Conservation (phyloP, 2,888 invertebrate genomes). For the Linnaemya vulpina region DNA sequence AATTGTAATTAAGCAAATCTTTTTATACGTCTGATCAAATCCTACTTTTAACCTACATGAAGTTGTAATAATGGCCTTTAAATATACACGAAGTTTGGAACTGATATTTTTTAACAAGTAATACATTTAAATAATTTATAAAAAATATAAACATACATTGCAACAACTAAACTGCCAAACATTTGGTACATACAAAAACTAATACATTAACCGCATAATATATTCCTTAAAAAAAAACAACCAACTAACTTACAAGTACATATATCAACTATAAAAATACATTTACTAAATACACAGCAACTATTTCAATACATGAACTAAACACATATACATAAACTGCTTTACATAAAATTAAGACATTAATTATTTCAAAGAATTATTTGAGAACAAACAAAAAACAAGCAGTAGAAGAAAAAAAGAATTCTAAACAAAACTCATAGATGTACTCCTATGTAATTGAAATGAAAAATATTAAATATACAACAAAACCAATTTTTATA, state of each 20-base stretch:
- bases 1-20: no score
- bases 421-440: constrained; percentile 34
- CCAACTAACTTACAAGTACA: neutral
- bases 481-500: constrained; percentile 49
- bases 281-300: constrained; percentile 7
- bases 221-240: constrained; percentile 23
- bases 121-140: neutral
- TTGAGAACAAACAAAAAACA: constrained; percentile 25
- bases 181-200: constrained; percentile 60
- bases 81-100: no score
- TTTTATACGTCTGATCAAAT: no score
- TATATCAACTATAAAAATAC: constrained; percentile 55
- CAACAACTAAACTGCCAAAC: constrained; percentile 63
- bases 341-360: constrained; percentile 19
- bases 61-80: no score
- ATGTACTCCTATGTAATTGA: constrained; percentile 53
- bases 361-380: constrained; percentile 34
- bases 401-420: constrained; percentile 11
- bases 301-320: constrained; percentile 51
- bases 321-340: constrained; percentile 23
- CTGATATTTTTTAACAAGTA: neutral
- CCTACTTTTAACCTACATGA: no score
- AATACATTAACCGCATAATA: constrained; percentile 31
- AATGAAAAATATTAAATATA: constrained; percentile 19
- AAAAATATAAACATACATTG: neutral